These are phyloP conservation scores for Malurus splendens DNA, from an alignment of 2,797 vertebrate genomes.

Conservation along the genomic window DNA sequence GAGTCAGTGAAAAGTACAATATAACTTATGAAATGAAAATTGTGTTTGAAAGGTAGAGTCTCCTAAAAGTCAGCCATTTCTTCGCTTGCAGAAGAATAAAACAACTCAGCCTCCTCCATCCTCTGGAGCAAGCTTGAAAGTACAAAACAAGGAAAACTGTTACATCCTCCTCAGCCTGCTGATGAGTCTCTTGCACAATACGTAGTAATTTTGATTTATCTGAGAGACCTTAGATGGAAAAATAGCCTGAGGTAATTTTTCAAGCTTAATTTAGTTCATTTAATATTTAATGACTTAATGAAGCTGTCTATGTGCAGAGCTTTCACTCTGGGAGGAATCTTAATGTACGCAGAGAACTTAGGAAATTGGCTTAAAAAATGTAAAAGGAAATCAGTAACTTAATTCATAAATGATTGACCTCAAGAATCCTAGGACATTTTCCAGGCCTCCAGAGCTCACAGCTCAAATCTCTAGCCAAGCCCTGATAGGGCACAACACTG, in stretches of 20 bases:
- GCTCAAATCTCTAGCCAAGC: slow-evolving; percentile 12
- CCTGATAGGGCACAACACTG: background rate
- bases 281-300: slow-evolving; percentile 72
- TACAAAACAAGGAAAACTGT: slow-evolving; percentile 13
- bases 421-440: slow-evolving; percentile 31
- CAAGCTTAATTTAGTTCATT: slow-evolving; percentile 71
- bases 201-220: slow-evolving; percentile 61
- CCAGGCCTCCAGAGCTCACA: slow-evolving; percentile 29
- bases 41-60: slow-evolving; percentile 14
- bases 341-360: slow-evolving; percentile 36
- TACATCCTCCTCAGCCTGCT: slow-evolving; percentile 19
- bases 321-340: slow-evolving; percentile 58
- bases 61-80: slow-evolving; percentile 14
- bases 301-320: slow-evolving; percentile 50
- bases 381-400: slow-evolving; percentile 53
- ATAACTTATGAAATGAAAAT: slow-evolving; percentile 18
- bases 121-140: slow-evolving; percentile 17
- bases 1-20: slow-evolving; percentile 7
- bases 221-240: slow-evolving; percentile 49
- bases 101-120: background rate
- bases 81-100: background rate
- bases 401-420: slow-evolving; percentile 50
- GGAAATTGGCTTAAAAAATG: slow-evolving; percentile 57
- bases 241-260: slow-evolving; percentile 71
- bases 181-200: slow-evolving; percentile 35